Percentiles rank a stretch among this genome's conserved stretches.
Evolutionary conservation across 2,797 vertebrate genomes (phyloP).

Genomic region (Cuculus canorus): DNA sequence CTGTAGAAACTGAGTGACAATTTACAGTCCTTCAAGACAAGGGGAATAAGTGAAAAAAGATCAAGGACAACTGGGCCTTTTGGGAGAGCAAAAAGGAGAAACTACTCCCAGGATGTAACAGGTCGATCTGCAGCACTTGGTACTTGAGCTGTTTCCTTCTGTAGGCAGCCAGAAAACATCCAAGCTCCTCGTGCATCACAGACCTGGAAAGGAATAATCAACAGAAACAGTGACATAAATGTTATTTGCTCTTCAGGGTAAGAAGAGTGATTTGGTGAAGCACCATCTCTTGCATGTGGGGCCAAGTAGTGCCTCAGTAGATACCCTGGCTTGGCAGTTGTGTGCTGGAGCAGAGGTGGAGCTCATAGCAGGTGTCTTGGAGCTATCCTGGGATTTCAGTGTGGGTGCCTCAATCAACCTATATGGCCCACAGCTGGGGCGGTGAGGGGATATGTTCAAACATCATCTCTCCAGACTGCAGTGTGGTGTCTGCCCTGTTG

Average conservation of each 20-base stretch:
- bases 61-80: background rate
- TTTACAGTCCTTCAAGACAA: background rate
- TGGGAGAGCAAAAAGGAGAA: background rate
- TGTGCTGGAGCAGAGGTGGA: background rate
- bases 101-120: background rate
- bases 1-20: background rate
- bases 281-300: no score
- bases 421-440: background rate
- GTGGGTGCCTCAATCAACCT: background rate
- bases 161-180: background rate
- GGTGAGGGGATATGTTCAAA: background rate
- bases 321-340: background rate
- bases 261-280: background rate
- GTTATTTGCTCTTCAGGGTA: background rate
- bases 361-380: background rate
- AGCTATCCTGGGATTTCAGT: background rate
- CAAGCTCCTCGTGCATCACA: background rate
- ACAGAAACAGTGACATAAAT: accelerated
- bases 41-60: background rate
- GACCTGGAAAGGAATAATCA: background rate
- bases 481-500: accelerated
- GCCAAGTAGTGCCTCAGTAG: background rate
- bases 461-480: accelerated
- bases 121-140: background rate
- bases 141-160: background rate